Conservation (phyloP, 2,113 vertebrate species). For the Pavo muticus region DNA sequence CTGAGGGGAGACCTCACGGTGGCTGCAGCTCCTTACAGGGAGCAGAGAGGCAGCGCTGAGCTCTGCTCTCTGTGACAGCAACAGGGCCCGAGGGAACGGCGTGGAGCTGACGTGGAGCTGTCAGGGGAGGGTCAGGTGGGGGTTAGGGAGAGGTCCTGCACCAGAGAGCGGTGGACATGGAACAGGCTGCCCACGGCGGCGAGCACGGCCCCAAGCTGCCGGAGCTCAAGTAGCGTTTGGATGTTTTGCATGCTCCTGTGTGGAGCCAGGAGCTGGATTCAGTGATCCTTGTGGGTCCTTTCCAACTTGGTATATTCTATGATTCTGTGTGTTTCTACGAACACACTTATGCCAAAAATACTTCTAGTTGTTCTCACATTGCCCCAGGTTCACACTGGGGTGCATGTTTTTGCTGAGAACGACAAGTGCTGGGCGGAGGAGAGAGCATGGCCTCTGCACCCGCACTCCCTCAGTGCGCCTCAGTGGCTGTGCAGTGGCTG, state of each 20-base stretch:
- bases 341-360: neutral
- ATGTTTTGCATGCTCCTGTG: neutral
- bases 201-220: neutral
- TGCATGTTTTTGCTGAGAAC: fast-evolving
- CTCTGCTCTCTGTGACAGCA: neutral
- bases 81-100: neutral
- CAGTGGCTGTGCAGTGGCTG: neutral
- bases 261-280: neutral
- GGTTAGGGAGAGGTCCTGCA: neutral
- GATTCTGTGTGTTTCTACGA: neutral
- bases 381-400: neutral
- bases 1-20: neutral
- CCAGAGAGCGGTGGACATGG: too few species aligned
- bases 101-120: neutral
- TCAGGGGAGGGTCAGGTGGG: too few species aligned
- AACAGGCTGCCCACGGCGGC: too few species aligned
- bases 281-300: neutral
- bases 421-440: neutral
- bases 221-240: neutral
- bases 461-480: neutral
- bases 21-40: neutral
- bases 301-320: neutral
- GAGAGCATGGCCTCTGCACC: neutral
- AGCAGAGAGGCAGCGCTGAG: neutral
- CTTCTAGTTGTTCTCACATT: fast-evolving